Evolutionary conservation across 2,113 vertebrate species (phyloP).

Genomic region (Aptenodytes patagonicus): DNA sequence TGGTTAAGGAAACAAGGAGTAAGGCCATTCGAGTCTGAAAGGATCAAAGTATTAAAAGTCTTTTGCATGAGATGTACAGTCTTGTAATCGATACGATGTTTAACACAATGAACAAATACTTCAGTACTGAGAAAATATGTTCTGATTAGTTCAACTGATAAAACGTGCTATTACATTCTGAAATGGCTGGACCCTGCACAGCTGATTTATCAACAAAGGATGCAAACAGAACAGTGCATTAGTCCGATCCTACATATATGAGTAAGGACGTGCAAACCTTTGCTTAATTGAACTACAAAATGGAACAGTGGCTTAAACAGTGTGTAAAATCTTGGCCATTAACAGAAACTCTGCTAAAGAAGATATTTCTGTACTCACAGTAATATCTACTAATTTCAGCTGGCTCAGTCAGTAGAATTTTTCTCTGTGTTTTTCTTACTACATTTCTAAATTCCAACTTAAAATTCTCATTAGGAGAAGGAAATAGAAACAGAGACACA

Average conservation of each 20-base stretch:
- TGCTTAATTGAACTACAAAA: constrained; percentile 4
- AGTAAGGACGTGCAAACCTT: background rate
- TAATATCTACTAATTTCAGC: background rate
- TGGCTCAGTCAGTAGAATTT: background rate
- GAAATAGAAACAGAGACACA: background rate
- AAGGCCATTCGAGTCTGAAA: background rate
- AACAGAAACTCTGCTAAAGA: background rate
- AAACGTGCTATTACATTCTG: background rate
- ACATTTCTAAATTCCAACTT: background rate
- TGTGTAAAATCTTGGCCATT: background rate
- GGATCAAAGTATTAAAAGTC: background rate
- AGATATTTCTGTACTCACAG: background rate
- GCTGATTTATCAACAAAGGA: background rate
- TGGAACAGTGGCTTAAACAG: background rate
- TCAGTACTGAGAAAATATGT: constrained; percentile 1
- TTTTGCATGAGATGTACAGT: background rate
- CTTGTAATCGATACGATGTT: background rate
- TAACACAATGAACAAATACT: constrained; percentile 31
- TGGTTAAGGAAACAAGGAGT: background rate
- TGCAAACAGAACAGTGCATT: background rate
- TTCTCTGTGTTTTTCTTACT: background rate
- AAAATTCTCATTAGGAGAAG: background rate
- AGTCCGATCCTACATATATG: background rate
- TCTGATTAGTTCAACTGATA: constrained; percentile 34
- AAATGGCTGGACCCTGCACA: background rate